Conservation (phyloP, 2,797 vertebrate species). For the Phaenicophaeus curvirostris region DNA sequence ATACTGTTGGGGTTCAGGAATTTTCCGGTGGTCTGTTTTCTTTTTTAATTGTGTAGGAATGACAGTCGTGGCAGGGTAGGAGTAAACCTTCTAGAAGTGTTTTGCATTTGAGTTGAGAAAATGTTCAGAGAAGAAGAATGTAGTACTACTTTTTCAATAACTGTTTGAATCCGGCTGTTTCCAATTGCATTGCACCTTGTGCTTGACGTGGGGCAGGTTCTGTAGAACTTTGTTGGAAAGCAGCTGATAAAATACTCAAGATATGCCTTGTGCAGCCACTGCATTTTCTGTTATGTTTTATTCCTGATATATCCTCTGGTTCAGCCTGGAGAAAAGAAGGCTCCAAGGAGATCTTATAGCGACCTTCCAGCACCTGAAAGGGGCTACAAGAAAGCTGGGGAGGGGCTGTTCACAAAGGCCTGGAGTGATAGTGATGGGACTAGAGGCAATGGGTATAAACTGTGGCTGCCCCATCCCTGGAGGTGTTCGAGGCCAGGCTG, state of each 20-base stretch:
- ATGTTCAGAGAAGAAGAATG: not conserved
- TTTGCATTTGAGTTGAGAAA: not conserved
- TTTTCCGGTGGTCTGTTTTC: not conserved
- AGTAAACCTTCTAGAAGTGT: not conserved
- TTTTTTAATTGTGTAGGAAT: not conserved
- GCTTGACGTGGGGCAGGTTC: fast-evolving
- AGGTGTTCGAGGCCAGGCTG: too few species aligned
- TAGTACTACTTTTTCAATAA: not conserved
- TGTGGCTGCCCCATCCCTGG: too few species aligned
- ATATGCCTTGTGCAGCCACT: not conserved
- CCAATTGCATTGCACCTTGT: fast-evolving
- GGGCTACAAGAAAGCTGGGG: too few species aligned
- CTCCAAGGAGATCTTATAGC: too few species aligned
- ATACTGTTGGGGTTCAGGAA: not conserved
- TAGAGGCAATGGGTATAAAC: too few species aligned
- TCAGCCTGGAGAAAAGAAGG: too few species aligned
- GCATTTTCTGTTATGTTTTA: not conserved
- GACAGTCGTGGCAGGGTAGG: not conserved
- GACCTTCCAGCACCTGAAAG: too few species aligned
- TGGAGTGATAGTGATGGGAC: too few species aligned
- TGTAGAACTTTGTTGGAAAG: fast-evolving
- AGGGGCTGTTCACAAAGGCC: too few species aligned
- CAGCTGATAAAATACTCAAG: not conserved
- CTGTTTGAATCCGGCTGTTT: not conserved
- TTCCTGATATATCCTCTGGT: not conserved